Conservation (phyloP, 2,888 invertebrate species). For the Dasysyrphus albostriatus region DNA sequence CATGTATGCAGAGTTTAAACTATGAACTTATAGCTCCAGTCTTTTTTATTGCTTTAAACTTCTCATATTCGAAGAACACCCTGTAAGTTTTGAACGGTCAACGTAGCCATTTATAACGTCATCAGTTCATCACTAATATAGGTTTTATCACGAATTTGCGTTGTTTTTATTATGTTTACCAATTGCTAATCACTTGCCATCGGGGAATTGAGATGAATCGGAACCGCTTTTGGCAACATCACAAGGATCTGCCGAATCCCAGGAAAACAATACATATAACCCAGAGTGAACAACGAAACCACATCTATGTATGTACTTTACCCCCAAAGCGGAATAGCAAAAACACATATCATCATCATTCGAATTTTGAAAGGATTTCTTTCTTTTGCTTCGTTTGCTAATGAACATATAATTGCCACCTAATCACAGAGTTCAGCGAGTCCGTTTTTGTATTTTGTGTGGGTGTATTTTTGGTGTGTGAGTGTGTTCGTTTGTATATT, state of each 20-base stretch:
- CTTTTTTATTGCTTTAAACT: too few species aligned
- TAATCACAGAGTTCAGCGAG: slow-evolving; percentile 70
- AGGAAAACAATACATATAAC: slow-evolving; percentile 1
- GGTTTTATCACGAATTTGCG: slow-evolving; percentile 47
- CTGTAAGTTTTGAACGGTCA: not conserved
- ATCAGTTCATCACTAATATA: not conserved
- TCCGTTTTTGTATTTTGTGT: slow-evolving; percentile 43
- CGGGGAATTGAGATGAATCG: slow-evolving; percentile 61
- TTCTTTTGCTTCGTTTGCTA: slow-evolving; percentile 63
- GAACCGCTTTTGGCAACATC: slow-evolving; percentile 58
- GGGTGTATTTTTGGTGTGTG: slow-evolving; percentile 22
- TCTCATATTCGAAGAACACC: not conserved
- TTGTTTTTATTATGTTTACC: slow-evolving; percentile 67
- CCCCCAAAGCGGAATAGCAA: slow-evolving; percentile 46
- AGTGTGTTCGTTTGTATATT: slow-evolving; percentile 8
- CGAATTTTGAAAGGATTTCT: slow-evolving; percentile 46
- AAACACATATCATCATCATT: slow-evolving; percentile 31
- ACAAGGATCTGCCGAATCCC: slow-evolving; percentile 60
- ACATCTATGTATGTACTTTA: not conserved
- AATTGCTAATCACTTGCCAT: slow-evolving; percentile 67
- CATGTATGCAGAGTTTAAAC: too few species aligned
- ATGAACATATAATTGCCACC: slow-evolving; percentile 75
- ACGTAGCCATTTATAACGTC: not conserved
- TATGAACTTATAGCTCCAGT: too few species aligned
- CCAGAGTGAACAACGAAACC: not conserved